These are phyloP conservation scores for Strigops habroptila DNA, from an alignment of 2,113 vertebrate genomes.

Conservation along the genomic window DNA sequence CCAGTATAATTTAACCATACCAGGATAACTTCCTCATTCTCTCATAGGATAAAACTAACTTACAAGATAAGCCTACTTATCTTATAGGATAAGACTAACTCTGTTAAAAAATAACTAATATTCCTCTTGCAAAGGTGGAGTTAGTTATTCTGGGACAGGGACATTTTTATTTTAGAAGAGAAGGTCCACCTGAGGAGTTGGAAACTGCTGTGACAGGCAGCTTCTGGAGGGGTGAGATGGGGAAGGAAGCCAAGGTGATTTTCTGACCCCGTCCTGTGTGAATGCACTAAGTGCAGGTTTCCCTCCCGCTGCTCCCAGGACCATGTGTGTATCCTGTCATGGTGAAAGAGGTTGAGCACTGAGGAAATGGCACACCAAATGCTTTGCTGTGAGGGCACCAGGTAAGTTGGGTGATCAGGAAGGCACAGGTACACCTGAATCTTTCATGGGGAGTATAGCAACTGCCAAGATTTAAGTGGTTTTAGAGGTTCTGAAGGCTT, in stretches of 20 bases:
- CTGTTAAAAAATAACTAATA: neutral
- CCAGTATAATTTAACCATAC: neutral
- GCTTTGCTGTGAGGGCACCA: neutral
- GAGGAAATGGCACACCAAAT: neutral
- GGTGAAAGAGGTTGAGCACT: neutral
- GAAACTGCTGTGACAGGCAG: neutral
- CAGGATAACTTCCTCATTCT: neutral
- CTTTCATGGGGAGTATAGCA: neutral
- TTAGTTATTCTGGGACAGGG: neutral
- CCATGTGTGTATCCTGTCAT: rapidly evolving
- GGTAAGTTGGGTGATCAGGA: neutral
- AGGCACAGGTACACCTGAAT: neutral
- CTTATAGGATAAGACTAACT: neutral
- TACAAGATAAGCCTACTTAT: neutral
- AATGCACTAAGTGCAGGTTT: neutral
- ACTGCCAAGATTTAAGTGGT: neutral
- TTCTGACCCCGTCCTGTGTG: neutral
- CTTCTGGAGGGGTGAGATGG: neutral
- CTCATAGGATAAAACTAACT: neutral
- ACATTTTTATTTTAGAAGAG: neutral
- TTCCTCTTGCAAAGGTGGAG: neutral
- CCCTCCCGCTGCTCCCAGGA: neutral
- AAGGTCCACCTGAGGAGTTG: neutral
- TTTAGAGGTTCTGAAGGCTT: neutral
- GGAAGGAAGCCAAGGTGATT: neutral